Evolutionary conservation across 1,140 invertebrate species (phyloP), one percentile per base, ranked within the genome.

Genomic region (Drosophila seguyi): DNA sequence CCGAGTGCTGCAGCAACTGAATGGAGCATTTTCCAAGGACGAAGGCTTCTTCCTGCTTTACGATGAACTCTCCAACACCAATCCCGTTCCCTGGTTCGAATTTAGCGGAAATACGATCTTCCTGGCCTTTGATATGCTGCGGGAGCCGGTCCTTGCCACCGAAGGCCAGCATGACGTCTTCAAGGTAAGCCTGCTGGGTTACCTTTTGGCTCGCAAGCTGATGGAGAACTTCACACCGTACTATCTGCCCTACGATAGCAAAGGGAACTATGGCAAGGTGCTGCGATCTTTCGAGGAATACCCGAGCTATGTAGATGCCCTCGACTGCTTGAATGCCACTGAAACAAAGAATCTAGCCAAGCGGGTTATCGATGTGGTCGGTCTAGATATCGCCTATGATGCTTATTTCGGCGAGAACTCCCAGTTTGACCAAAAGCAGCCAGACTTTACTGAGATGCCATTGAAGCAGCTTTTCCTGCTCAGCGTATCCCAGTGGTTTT

Each of bases 141-240:
- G 14, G 14, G 20, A 38, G 4, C 52, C 52, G 1, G 14, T 38
- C 8, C 14, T 53, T 0, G 34, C 20, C 1, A 53, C 14, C 3
- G 31, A 53, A 22, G 52, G 31, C 1, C 52, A 53, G 7, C 52
- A 53, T n/a, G 52, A 53, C 8, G 52, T 53, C 20, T 53, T 53
- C 20, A 53, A 53, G 34, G 5, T 53, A 14, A 53, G 52, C 20
- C 20, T 53, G 1, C 3, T 53, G 31, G 52, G 52, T 53, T 53
- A 53, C 14, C 5, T 38, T 2, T 38, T 53, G 14, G 31, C 52
- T 14, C 52, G 52, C 52, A 53, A 14, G 16, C 0, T 53, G 2
- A 38, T 53, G 34, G 31, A 53, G 20, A 36, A 22, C 52, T 53
- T 53, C 1, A n/a, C 52, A 1, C 52, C 52, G 1, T n/a, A 3